Evolutionary conservation across 1,140 invertebrate genomes (phyloP).

Genomic region (Gryllus bimaculatus): DNA sequence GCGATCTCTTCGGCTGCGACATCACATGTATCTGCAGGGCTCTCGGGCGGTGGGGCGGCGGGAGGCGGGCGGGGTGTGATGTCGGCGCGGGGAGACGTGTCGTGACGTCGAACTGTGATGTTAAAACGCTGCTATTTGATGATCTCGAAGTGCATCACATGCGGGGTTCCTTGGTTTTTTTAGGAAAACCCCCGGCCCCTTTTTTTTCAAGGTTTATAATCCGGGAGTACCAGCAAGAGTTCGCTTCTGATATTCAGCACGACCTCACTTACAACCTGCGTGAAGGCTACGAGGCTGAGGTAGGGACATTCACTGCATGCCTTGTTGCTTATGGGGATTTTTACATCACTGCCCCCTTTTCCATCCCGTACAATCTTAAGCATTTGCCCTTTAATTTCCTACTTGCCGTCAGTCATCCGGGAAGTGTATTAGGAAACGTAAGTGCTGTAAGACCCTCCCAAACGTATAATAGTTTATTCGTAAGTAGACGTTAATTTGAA

Average conservation of each 20-base stretch:
- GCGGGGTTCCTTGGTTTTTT: too few species aligned
- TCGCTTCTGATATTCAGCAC: slow-evolving; percentile 87
- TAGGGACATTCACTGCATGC: slow-evolving; percentile 28
- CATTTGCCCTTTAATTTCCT: too few species aligned
- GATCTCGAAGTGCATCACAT: slow-evolving; percentile 92
- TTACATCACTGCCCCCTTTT: too few species aligned
- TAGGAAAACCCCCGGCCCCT: too few species aligned
- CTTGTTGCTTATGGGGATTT: too few species aligned
- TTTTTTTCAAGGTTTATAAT: too few species aligned
- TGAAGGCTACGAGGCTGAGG: slow-evolving; percentile 83
- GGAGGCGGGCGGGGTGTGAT: slow-evolving; percentile 44
- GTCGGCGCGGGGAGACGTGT: slow-evolving; percentile 56
- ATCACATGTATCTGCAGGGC: slow-evolving; percentile 66
- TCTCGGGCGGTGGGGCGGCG: slow-evolving; percentile 42
- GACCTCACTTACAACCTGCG: slow-evolving; percentile 91
- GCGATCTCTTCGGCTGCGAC: slow-evolving; percentile 91
- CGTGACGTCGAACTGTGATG: slow-evolving; percentile 87
- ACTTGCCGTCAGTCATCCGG: too few species aligned
- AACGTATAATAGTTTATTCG: too few species aligned
- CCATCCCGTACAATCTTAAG: too few species aligned
- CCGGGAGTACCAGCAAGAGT: slow-evolving; percentile 80
- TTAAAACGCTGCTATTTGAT: slow-evolving; percentile 86
- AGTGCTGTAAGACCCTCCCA: too few species aligned
- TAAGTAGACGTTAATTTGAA: too few species aligned
- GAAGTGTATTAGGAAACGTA: too few species aligned